phyloP scores from a whole-genome alignment of 2,113 vertebrate genomes.

The Manacus vitellinus region DNA sequence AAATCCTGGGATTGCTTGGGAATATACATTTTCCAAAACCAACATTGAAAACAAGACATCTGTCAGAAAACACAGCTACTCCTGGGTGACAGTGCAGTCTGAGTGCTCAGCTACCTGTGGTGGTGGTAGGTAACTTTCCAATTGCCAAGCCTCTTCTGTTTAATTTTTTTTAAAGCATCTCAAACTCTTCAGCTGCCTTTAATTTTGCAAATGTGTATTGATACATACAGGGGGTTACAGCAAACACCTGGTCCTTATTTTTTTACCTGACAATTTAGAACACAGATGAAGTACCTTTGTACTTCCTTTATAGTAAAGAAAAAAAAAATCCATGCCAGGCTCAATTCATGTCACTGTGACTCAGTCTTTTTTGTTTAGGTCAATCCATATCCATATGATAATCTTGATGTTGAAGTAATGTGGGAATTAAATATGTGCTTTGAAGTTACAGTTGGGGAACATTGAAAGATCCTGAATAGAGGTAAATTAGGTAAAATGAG shows the following conservation, averaged over 20 bases:
- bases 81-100: slow-evolving; percentile 87
- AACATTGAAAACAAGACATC: slow-evolving; percentile 62
- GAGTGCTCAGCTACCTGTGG: slow-evolving; percentile 92
- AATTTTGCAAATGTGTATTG: background rate
- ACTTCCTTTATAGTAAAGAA: background rate
- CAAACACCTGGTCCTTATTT: background rate
- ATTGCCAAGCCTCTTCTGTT: background rate
- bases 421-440: background rate
- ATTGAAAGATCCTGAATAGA: background rate
- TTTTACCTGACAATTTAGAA: background rate
- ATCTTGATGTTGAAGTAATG: background rate
- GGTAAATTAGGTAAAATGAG: background rate
- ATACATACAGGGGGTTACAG: background rate
- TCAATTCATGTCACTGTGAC: background rate
- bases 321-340: background rate
- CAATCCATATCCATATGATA: background rate
- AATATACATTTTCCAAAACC: slow-evolving; percentile 86
- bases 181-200: background rate
- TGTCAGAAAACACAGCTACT: slow-evolving; percentile 78
- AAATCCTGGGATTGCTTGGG: slow-evolving; percentile 93
- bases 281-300: background rate
- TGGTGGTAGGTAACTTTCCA: slow-evolving; percentile 78
- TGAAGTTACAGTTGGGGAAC: background rate
- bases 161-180: background rate
- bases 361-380: background rate